Evolutionary conservation across 2,113 vertebrate genomes (phyloP).

Genomic region (Corydoras maculifer): DNA sequence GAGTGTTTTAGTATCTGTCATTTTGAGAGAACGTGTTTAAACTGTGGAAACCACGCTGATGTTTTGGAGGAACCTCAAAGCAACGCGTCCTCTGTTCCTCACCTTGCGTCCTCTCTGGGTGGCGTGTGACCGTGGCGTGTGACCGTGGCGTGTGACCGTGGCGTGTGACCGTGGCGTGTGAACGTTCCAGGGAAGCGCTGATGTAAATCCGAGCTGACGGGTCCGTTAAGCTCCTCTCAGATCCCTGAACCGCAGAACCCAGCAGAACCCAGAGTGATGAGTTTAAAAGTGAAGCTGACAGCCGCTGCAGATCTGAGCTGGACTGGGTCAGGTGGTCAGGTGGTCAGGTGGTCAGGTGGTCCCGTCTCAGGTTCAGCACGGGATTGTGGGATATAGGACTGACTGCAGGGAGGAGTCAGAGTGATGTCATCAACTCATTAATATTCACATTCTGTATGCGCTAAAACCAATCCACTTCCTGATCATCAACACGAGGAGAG

Average conservation of each 20-base stretch:
- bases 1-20: neutral
- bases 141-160: conserved; percentile 1
- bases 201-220: conserved; percentile 57
- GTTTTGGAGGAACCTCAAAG: neutral
- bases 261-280: neutral
- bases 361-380: too few relatives aligned
- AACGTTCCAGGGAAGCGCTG: conserved; percentile 34
- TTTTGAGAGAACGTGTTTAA: too few relatives aligned
- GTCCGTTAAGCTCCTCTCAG: conserved; percentile 48
- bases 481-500: too few relatives aligned
- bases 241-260: conserved; percentile 17
- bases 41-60: neutral
- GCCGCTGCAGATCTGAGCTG: neutral
- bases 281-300: conserved; percentile 17
- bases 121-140: neutral
- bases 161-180: neutral
- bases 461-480: too few relatives aligned
- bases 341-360: neutral
- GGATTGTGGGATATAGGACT: too few relatives aligned
- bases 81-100: neutral
- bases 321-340: too few relatives aligned
- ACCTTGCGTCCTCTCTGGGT: conserved; percentile 42
- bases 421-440: too few relatives aligned
- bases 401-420: too few relatives aligned
- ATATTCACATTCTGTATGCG: too few relatives aligned